Conservation (phyloP, 2,113 vertebrate species). For the Nanorana parkeri region DNA sequence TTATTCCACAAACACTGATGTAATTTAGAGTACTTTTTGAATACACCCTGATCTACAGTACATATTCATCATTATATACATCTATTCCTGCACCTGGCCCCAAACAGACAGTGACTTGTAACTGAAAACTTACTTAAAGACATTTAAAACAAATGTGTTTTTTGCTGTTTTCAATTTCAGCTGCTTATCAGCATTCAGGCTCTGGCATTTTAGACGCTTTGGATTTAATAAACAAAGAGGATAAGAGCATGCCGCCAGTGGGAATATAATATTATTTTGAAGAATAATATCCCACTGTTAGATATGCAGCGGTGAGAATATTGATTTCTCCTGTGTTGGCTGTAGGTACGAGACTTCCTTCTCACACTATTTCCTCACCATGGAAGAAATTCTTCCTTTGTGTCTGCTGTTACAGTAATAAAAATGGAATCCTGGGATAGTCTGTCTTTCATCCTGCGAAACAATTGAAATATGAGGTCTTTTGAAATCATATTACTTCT, state of each 20-base stretch:
- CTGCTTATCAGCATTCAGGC: conserved; percentile 46
- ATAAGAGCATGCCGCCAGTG: conserved; percentile 45
- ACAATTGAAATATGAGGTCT: conserved; percentile 16
- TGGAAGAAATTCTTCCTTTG: conserved; percentile 20
- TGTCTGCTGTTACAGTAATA: conserved; percentile 38
- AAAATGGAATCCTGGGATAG: conserved; percentile 29
- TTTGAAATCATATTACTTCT: background rate
- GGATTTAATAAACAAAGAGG: conserved; percentile 57
- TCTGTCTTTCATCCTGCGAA: conserved; percentile 18
- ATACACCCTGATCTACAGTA: background rate
- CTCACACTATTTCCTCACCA: conserved; percentile 25
- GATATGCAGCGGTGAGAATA: conserved; percentile 40
- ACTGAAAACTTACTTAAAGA: conserved; percentile 39
- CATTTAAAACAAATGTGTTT: conserved; percentile 47
- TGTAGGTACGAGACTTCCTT: conserved; percentile 13
- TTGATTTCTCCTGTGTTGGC: conserved; percentile 48
- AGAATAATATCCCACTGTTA: conserved; percentile 46
- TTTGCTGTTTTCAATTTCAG: conserved; percentile 45
- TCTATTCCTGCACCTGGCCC: conserved; percentile 11
- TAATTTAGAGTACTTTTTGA: conserved; percentile 1
- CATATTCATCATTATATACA: conserved; percentile 41
- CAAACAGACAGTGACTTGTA: conserved; percentile 31
- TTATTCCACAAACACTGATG: background rate
- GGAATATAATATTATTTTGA: conserved; percentile 53
- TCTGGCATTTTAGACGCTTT: conserved; percentile 39